A percentile compares a stretch with the other conserved stretches of the same genome.
These are phyloP conservation scores for Lamellibrachia satsuma DNA, from an alignment of 2,888 invertebrate genomes.

Conservation along the genomic window DNA sequence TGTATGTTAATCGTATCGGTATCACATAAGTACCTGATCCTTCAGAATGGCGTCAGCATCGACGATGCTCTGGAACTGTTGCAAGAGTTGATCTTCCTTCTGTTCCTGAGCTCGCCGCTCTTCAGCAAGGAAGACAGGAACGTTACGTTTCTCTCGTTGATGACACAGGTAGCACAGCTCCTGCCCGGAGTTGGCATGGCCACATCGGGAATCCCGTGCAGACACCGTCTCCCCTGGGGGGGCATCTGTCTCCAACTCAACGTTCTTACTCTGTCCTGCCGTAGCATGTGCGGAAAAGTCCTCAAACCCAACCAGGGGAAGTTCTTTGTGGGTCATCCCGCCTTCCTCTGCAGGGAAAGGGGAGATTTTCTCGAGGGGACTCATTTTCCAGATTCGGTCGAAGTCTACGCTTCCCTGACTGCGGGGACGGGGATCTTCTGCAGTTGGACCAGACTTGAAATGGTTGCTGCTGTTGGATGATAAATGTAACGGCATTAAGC, in stretches of 20 bases:
- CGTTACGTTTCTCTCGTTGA: conserved; percentile 62
- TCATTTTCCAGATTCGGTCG: conserved; percentile 18
- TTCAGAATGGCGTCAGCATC: conserved; percentile 63
- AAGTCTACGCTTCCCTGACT: conserved; percentile 7
- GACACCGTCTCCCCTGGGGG: not conserved
- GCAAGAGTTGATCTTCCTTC: conserved; percentile 62
- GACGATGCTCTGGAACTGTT: conserved; percentile 63
- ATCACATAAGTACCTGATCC: not conserved
- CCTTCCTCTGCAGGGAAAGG: not conserved
- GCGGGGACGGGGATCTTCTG: not conserved
- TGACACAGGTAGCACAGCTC: conserved; percentile 66
- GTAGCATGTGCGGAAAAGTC: not conserved
- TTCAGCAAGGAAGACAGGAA: conserved; percentile 62
- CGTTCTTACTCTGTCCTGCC: conserved; percentile 37
- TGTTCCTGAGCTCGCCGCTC: conserved; percentile 54
- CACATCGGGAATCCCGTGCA: conserved; percentile 39
- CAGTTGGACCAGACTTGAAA: not conserved
- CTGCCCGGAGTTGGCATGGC: conserved; percentile 63
- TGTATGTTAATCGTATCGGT: too few species aligned
- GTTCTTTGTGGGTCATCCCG: not conserved
- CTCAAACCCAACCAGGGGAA: not conserved
- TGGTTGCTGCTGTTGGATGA: not conserved
- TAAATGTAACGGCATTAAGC: not conserved
- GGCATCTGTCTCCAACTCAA: conserved; percentile 35
- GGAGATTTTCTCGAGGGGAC: conserved; percentile 20